Conservation (phyloP, 2,113 vertebrate genomes). For the Psittacula cyanocephala region DNA sequence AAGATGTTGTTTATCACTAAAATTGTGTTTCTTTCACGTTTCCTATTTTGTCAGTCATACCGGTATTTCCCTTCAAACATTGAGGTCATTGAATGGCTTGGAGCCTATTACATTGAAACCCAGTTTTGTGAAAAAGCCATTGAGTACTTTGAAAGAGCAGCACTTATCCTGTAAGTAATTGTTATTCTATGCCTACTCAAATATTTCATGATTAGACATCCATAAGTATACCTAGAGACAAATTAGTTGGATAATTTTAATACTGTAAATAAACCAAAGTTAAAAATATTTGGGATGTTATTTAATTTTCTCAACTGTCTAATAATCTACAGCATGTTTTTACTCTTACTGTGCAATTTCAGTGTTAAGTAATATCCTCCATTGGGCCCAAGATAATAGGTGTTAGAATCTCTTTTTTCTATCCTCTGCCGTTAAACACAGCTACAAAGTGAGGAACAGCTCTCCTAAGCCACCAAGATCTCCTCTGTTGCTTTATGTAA, state of each 20-base stretch:
- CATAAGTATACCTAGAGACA: neutral
- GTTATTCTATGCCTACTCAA: conserved; percentile 20
- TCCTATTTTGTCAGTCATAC: conserved; percentile 82
- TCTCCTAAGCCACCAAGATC: neutral
- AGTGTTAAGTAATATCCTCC: neutral
- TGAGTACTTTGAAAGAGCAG: conserved; percentile 97
- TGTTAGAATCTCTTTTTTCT: neutral
- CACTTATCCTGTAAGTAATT: conserved; percentile 93
- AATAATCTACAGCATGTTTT: neutral
- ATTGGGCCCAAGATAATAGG: neutral
- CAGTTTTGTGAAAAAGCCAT: conserved; percentile 98
- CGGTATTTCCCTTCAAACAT: conserved; percentile 96
- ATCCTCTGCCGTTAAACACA: neutral
- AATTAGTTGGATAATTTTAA: neutral
- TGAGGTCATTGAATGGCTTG: conserved; percentile 95
- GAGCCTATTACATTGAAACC: conserved; percentile 93
- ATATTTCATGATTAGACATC: neutral
- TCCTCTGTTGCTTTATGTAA: neutral
- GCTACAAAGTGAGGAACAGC: neutral
- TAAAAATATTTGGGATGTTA: neutral
- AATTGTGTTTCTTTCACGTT: conserved; percentile 47
- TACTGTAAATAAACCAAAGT: neutral
- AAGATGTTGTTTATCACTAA: conserved; percentile 56
- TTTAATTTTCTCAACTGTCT: conserved; percentile 4
- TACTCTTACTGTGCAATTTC: neutral